Evolutionary conservation across 2,113 vertebrate genomes (phyloP), one percentile per base, ranked within the genome.

Genomic region (Panthera uncia): DNA sequence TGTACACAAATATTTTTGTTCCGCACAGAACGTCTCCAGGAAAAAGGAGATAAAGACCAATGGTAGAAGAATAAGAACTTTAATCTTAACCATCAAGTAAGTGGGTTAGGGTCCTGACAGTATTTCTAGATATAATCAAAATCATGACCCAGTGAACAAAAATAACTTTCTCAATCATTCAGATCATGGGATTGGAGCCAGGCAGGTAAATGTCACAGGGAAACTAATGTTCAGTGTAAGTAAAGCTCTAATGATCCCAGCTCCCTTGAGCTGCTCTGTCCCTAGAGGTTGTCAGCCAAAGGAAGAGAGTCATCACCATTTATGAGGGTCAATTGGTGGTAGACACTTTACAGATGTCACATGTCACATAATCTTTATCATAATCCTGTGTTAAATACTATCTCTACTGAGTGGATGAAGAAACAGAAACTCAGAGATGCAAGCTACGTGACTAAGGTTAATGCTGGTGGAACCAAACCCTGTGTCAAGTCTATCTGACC

Each of bases 11-110:
- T 63, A 86, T 31, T 87, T 97, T 95, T 96, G 69, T 83, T 92
- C 79, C 52, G 65, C 68, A 93, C 86, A 96, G 78, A 95, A 69
- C 19, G 45, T 74, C 86, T 74, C 78, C 96, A 95, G 89, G 89
- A 93, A 91, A 63, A 69, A 31, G 7, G 52, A 91, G 88, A 84
- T 89, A 89, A 93, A 84, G 45, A 93, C 95, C 89, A 93, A 52
- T 50, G 14, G 48, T 2, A 92, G 25, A 95, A 96, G 73, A 95
- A 84, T 82, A 85, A 89, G 48, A 82, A 92, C n/a, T 76, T 86
- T 61, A 89, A 85, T 85, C 69, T 91, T 82, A 82, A 93, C 48
- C 52, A 92, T 81, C 92, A 94, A 98, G 68, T 15, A 55, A 95
- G 33, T 73, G 61, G 78, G 57, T 73, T 80, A 48, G 80, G 82